Base-by-base conservation (phyloP, 2,113 vertebrate genomes). In the Taxidea taxus region DNA sequence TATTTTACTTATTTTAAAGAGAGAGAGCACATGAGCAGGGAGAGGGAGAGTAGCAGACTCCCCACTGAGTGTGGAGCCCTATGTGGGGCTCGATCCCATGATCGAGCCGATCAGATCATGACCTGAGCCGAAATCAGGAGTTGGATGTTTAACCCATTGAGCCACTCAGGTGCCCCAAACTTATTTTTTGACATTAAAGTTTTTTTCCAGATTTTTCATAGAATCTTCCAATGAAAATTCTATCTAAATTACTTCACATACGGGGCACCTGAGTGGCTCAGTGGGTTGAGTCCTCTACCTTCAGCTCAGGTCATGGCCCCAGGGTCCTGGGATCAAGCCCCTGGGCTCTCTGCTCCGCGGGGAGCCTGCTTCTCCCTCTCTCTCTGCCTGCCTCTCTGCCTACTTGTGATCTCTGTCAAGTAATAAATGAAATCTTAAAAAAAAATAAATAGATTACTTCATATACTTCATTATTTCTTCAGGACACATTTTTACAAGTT, bases 391-490 rank as follows among this genome's bases (percentile, higher is more conserved):
- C 51, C 16, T 54, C 0, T 54, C 51, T 54, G 51, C 15, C 51
- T 54, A 54, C 51, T 54, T 54, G 51, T 18, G 51, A 54, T 54
- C 16, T 54, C 16, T 54, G 51, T 54, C 51, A 54, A 18, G 51
- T 54, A 54, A 54, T 54, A 54, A 54, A 18, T 18, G 51, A 54
- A 54, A 54, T 54, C 16, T 54, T 54, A 54, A 51, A 51, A 51
- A 16, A 51, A 51, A 54, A 54, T 54, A 54, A 54, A 54, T 89
- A 83, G 87, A 82, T 77, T 1, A 64, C 34, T 78, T 89, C 23
- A 75, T 66, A 66, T 74, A 25, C 62, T 70, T 92, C 16, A 42
- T 89, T 88, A 90, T 95, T 95, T 78, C 80, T 86, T 82, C 49
- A 87, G 68, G 21, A 82, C 85, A 74, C 47, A 56, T 68, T 78